Evolutionary conservation across 1,140 invertebrate genomes (phyloP).

Genomic region (Drosophila chauvacae): DNA sequence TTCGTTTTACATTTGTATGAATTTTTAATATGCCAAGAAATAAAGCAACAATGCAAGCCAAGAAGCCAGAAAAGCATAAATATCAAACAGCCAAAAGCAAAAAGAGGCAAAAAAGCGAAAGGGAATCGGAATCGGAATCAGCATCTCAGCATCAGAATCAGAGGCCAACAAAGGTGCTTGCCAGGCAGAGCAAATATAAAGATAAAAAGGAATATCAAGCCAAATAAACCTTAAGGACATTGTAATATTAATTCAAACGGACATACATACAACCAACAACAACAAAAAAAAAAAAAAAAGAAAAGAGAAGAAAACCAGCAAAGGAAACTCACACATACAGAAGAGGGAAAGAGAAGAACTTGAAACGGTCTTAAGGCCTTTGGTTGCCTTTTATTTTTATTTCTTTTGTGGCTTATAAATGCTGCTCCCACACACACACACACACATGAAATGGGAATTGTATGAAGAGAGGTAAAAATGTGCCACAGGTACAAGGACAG

Average conservation of each 20-base stretch:
- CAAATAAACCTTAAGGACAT: conserved; percentile 83
- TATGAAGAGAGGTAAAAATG: conserved; percentile 26
- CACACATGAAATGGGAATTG: conserved; percentile 25
- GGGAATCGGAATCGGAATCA: conserved; percentile 60
- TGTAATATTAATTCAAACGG: conserved; percentile 83
- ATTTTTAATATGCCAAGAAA: conserved; percentile 75
- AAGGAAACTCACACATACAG: conserved; percentile 29
- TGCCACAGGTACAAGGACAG: neutral
- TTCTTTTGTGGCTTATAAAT: conserved; percentile 63
- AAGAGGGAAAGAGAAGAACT: conserved; percentile 9
- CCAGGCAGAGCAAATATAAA: conserved; percentile 54
- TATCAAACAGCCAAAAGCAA: conserved; percentile 73
- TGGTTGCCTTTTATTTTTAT: conserved; percentile 29
- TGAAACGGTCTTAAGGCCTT: conserved; percentile 57
- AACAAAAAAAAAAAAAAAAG: neutral
- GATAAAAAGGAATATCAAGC: conserved; percentile 81
- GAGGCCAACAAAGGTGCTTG: conserved; percentile 6
- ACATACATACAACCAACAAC: conserved; percentile 63
- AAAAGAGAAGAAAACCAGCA: conserved; percentile 14
- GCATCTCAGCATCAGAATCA: conserved; percentile 28
- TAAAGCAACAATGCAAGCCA: conserved; percentile 51
- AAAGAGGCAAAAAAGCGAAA: conserved; percentile 33
- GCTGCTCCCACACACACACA: conserved; percentile 21
- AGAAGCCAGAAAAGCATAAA: conserved; percentile 63
- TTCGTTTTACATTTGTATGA: conserved; percentile 82